Conservation (phyloP, 2,113 vertebrate species). For the Talpa occidentalis region DNA sequence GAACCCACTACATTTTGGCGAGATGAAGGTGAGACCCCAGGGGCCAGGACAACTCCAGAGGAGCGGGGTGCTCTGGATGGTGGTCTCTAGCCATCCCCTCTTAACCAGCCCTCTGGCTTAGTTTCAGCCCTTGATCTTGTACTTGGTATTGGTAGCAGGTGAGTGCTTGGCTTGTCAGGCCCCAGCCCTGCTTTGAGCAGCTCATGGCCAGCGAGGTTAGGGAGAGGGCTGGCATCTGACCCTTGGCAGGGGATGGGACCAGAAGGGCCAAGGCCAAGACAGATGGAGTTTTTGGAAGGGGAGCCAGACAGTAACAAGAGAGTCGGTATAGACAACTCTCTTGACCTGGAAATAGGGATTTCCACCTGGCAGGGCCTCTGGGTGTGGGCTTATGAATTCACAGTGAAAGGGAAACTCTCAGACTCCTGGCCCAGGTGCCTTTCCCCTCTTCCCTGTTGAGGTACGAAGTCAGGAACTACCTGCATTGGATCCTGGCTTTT, state of each 20-base stretch:
- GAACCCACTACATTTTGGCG: conserved; percentile 92
- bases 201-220: accelerated
- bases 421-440: neutral
- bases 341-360: accelerated
- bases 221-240: neutral
- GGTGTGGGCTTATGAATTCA: neutral
- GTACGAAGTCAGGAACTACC: neutral
- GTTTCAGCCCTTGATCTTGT: neutral
- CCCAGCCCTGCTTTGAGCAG: neutral
- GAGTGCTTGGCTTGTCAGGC: neutral
- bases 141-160: neutral
- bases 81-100: accelerated
- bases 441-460: neutral
- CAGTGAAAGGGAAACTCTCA: neutral
- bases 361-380: accelerated
- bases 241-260: neutral
- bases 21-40: conserved; percentile 91
- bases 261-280: neutral
- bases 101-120: neutral
- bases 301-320: neutral
- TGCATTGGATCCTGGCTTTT: neutral
- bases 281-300: neutral
- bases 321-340: neutral
- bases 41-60: accelerated
- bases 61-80: neutral